Evolutionary conservation across 1,140 invertebrate species (phyloP), one percentile per base, ranked within the genome.

Genomic region (Bombus pascuorum): DNA sequence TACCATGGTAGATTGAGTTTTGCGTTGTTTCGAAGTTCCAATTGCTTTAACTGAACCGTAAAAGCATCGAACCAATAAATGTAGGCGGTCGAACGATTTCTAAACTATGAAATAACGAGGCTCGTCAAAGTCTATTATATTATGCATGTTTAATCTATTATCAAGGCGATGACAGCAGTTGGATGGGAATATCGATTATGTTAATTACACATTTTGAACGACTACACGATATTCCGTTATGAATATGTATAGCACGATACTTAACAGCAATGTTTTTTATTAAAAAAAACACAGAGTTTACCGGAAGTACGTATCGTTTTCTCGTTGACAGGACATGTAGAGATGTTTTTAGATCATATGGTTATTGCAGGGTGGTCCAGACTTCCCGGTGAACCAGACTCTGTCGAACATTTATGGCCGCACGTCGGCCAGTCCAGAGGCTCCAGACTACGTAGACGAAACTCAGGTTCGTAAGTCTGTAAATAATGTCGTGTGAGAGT

Each of bases 371-470:
- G 93, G 93, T 91, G 94, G 93, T 79, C 93, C 94, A 86, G 92
- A 92, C 78, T 93, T 94, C 79, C 92, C 94, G 73, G 87, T 94
- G 88, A 94, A 93, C 86, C 93, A 94, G 91, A 95, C 94, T 81
- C 88, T 95, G 79, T 92, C 93, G 91, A 94, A 94, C 91, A 94
- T 95, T 93, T 95, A 95, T 71, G 92, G 91, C 84, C 94, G 93
- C 86, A 91, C 92, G 76, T 95, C 94, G 80, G 92, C 92, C 89
- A 95, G 92, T 89, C 93, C 94, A 57, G 94, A 95, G 88, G 91
- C 87, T 85, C 91, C 93, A 77, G 88, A 87, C 83, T 86, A 88
- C 87, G 89, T 90, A 85, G 93, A 95, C 75, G 92, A 92, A 81
- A 91, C 89, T 91, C 94, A 94, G 93, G 94, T 95, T 93, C 80